phyloP scores from a whole-genome alignment of 2,888 invertebrate species.

The Trypoxylon attenuatum region DNA sequence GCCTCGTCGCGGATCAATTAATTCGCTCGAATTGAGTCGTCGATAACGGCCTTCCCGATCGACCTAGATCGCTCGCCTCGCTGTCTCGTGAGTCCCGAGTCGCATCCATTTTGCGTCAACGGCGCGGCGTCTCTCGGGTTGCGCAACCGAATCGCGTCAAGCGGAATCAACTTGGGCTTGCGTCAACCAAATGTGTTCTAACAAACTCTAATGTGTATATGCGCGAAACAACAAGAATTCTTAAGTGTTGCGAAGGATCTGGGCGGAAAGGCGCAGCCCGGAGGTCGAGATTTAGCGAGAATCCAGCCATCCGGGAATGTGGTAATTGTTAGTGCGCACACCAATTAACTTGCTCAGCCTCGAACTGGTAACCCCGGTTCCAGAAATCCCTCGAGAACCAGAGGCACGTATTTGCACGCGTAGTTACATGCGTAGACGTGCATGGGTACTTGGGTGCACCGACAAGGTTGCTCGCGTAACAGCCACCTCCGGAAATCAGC shows the following conservation, averaged over 20 bases:
- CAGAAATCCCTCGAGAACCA: conserved; percentile 33
- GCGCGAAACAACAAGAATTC: too few species aligned
- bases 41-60: conserved; percentile 37
- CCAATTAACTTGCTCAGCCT: conserved; percentile 2
- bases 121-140: too few species aligned
- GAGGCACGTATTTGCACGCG: conserved; percentile 7
- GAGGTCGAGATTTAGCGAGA: too few species aligned
- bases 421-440: not conserved
- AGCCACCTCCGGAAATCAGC: conserved; percentile 39
- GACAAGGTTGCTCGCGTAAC: conserved; percentile 22
- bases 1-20: conserved; percentile 41
- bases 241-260: too few species aligned
- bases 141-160: too few species aligned
- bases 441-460: too few species aligned
- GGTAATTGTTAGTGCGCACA: too few species aligned
- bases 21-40: conserved; percentile 30
- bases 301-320: not conserved
- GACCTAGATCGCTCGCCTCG: conserved; percentile 35
- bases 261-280: too few species aligned
- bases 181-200: too few species aligned
- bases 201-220: too few species aligned
- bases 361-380: conserved; percentile 39
- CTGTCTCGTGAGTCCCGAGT: conserved; percentile 31
- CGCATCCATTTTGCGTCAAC: not conserved
- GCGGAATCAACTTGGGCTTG: too few species aligned